Base-by-base conservation (phyloP, 37 sponge, comb jelly and placozoan species). In the Beroe ovata region DNA sequence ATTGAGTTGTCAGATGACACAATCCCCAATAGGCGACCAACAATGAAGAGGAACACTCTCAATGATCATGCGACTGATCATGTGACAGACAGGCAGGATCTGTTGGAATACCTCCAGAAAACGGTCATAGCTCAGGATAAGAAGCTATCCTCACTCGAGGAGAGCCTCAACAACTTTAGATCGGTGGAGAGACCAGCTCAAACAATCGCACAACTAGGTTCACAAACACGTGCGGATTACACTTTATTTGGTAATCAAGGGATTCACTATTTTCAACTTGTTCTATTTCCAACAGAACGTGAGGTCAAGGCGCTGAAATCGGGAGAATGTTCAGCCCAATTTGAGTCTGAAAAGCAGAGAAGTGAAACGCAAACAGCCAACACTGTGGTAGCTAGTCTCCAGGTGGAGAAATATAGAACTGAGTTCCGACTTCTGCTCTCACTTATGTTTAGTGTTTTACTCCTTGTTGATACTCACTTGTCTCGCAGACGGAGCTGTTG, bases 321-420 rank as follows among this genome's bases (percentile, higher is more conserved):
- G 33, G 36, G 32, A 66, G 47, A 77, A 23, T 42, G n/a, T 1
- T 42, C 35, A 6, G 84, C 84, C 47, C 38, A 32, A 23, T 77
- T 77, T 23, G 14, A 41, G 25, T 23, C 33, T 23, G 84, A 77
- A 25, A 38, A 77, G 28, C 84, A 77, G 84, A 77, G n/a, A 23
- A 28, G 54, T 6, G 84, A 77, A 40, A 42, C 54, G 6, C 84
- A 77, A 77, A 41, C 84, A 26, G 84, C 84, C 6, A 77, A 77
- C 28, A 11, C 35, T 77, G 84, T 77, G 28, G n/a, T 77, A 23
- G 42, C 84, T n/a, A 77, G 84, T 40, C 22, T 77, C 29, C 69
- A 66, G 69, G 69, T 66, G 14, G n/a, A n/a, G n/a, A n/a, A n/a
- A n/a, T n/a, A n/a, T n/a, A n/a, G n/a, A n/a, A n/a, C n/a, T n/a